A percentile compares a stretch with the other conserved stretches of the same genome.
phyloP scores from a whole-genome alignment of 2,888 invertebrate species.

The Temnothorax ravouxi region DNA sequence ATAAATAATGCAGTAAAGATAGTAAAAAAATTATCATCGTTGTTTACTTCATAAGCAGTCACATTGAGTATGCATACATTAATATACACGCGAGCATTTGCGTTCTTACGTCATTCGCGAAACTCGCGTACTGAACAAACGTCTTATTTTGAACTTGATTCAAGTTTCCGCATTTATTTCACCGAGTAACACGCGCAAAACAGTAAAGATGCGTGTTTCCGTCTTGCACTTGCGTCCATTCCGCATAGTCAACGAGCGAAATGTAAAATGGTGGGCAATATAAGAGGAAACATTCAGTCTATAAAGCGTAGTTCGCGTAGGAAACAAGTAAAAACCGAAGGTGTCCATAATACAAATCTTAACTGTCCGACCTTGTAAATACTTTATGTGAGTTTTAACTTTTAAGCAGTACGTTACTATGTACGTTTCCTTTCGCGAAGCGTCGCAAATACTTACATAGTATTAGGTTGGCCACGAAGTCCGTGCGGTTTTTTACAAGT shows the following conservation, averaged over 20 bases:
- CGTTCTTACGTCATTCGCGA: not conserved
- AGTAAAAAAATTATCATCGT: conserved; percentile 9
- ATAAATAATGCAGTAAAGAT: conserved; percentile 23
- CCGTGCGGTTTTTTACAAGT: no score
- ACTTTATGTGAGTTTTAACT: conserved; percentile 38
- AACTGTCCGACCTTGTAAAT: not conserved
- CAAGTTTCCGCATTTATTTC: not conserved
- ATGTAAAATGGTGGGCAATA: not conserved
- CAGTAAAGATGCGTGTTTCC: not conserved
- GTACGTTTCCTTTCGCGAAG: not conserved
- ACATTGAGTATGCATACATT: conserved; percentile 4
- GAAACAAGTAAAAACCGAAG: not conserved
- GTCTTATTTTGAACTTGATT: not conserved
- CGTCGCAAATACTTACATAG: conserved; percentile 4
- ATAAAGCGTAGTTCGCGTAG: not conserved
- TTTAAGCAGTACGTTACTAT: not conserved
- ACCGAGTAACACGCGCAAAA: not conserved
- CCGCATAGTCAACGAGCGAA: not conserved
- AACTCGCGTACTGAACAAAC: not conserved
- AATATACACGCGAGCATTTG: not conserved
- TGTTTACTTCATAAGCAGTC: not conserved
- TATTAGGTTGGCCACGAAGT: no score
- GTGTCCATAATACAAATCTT: not conserved
- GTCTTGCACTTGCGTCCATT: not conserved
- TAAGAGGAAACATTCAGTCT: not conserved